Conservation (phyloP, 2,113 vertebrate species). For the Sinocyclocheilus grahami region DNA sequence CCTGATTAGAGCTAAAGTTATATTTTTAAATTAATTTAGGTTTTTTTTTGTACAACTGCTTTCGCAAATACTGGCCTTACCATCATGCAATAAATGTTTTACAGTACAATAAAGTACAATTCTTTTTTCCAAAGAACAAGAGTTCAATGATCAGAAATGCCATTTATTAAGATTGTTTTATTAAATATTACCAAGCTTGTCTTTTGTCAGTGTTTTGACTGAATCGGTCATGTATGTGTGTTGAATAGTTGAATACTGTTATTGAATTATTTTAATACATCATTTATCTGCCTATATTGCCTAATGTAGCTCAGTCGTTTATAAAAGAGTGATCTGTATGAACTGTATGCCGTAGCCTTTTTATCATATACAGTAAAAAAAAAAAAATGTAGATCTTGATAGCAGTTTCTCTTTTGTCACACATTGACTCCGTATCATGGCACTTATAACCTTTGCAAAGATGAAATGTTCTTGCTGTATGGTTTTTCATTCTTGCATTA, state of each 20-base stretch:
- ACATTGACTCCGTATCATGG: background rate
- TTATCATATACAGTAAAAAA: background rate
- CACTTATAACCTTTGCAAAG: background rate
- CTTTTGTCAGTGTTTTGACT: background rate
- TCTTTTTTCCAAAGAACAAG: too few relatives aligned
- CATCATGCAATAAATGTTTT: background rate
- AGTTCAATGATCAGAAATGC: background rate
- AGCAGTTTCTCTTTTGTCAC: background rate
- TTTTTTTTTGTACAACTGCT: background rate
- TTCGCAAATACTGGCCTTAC: background rate
- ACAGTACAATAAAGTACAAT: background rate
- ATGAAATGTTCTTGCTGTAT: background rate
- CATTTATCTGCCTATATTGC: background rate
- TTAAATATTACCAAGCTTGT: background rate
- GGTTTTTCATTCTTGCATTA: background rate
- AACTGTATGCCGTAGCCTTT: background rate
- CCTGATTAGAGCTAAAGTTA: background rate
- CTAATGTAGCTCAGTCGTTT: background rate
- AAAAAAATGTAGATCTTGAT: background rate
- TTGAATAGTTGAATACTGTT: too few relatives aligned
- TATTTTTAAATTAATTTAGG: background rate
- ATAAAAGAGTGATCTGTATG: background rate
- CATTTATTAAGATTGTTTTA: background rate
- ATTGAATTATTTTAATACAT: background rate
- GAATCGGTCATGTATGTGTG: too few relatives aligned